Conservation (phyloP, 2,797 vertebrate species). For the Lutjanus argentimaculatus region DNA sequence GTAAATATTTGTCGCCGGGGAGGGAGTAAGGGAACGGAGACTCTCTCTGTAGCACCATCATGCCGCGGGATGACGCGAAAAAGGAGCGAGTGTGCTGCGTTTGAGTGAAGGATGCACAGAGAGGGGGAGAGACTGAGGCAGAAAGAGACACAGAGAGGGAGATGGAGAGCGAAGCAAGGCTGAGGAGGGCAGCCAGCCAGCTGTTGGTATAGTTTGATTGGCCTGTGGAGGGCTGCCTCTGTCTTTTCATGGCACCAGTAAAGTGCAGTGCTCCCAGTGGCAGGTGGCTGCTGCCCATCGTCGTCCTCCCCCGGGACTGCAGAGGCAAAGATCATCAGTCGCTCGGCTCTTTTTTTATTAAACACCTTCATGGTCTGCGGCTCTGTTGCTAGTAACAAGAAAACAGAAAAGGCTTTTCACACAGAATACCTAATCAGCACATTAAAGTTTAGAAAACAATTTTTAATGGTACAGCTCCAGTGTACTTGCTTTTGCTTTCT, state of each 20-base stretch:
- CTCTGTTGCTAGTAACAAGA: conserved; percentile 49
- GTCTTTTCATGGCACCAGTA: conserved; percentile 83
- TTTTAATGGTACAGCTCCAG: conserved; percentile 56
- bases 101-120: conserved; percentile 43
- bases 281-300: conserved; percentile 82
- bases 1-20: conserved; percentile 87
- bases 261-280: conserved; percentile 81
- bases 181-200: conserved; percentile 86
- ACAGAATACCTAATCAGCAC: conserved; percentile 71
- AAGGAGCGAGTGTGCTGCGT: conserved; percentile 32
- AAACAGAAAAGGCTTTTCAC: conserved; percentile 66
- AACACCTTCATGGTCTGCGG: conserved; percentile 78
- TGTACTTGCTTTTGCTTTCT: conserved; percentile 44
- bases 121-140: conserved; percentile 52
- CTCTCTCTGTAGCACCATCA: conserved; percentile 77
- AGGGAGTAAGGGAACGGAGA: conserved; percentile 76
- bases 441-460: conserved; percentile 64
- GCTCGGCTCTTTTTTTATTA: conserved; percentile 74
- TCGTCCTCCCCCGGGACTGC: conserved; percentile 50
- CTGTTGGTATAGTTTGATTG: conserved; percentile 88
- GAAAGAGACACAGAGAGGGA: conserved; percentile 46
- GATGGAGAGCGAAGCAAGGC: conserved; percentile 60
- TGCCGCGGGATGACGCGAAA: conserved; percentile 53
- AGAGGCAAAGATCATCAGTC: conserved; percentile 71
- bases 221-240: conserved; percentile 84